phyloP scores from a whole-genome alignment of 2,797 vertebrate genomes.

The Myripristis jacobus region DNA sequence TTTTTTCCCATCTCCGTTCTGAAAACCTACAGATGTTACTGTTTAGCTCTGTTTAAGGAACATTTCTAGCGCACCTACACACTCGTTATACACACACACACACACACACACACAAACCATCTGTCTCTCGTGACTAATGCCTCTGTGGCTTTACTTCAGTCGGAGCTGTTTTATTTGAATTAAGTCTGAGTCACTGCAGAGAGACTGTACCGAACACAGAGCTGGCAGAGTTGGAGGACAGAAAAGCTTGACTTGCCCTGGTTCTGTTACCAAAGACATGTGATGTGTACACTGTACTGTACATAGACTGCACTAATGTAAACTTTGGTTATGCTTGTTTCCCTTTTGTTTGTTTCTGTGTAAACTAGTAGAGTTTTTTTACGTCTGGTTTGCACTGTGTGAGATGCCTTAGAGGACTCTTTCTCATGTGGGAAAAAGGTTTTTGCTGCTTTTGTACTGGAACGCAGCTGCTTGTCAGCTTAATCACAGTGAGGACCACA shows the following conservation, averaged over 20 bases:
- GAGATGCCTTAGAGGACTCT: background rate
- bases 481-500: constrained; percentile 1
- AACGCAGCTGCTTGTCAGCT: too few species aligned
- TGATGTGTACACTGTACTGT: constrained; percentile 12
- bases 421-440: constrained; percentile 28
- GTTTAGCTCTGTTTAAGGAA: constrained; percentile 55
- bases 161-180: constrained; percentile 33
- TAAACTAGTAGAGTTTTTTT: constrained; percentile 24
- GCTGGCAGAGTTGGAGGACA: constrained; percentile 2
- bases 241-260: constrained; percentile 5
- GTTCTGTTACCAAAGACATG: constrained; percentile 31
- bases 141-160: constrained; percentile 57
- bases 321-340: constrained; percentile 6
- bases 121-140: constrained; percentile 57
- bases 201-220: constrained; percentile 16
- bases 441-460: background rate
- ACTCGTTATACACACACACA: constrained; percentile 31
- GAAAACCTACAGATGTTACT: constrained; percentile 48
- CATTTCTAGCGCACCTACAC: constrained; percentile 52
- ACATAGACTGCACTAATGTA: constrained; percentile 7
- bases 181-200: constrained; percentile 58
- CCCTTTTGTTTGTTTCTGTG: constrained; percentile 49
- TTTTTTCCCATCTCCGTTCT: constrained; percentile 33
- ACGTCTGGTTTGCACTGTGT: constrained; percentile 27
- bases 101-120: constrained; percentile 52